Evolutionary conservation across 2,888 invertebrate genomes (phyloP), one percentile per base, ranked within the genome.

Genomic region (Linyphia triangularis): DNA sequence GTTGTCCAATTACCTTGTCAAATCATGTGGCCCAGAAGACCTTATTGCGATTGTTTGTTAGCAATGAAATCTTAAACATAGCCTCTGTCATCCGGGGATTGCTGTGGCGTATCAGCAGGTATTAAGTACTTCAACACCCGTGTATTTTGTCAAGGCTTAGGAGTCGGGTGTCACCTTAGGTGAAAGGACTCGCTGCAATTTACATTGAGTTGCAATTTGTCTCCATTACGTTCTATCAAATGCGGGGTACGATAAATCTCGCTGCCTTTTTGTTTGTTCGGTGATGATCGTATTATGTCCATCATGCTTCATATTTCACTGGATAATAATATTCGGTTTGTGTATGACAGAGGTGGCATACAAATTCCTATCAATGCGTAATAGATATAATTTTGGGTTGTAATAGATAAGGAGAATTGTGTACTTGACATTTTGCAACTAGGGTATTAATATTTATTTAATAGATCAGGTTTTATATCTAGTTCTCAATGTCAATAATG

Each of bases 1-100:
- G 26, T 81, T 81, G 83, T 73, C 72, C 83, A 83, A 83, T 83
- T 83, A 83, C 83, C 83, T 73, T 73, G 83, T 83, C 83, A 83
- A 83, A 73, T 43, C 73, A 26, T 69, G 51, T 30, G 59, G 13
- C 24, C 69, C 43, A 69, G 79, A 51, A 81, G 79, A 81, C 57
- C 70, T 79, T 79, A 79, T 40, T 59, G 70, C 83, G 63, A 83
- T 83, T 83, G 83, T 83, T 83, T 83, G 72, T 73, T 73, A 43
- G 73, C 61, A 73, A 43, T 83, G 83, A 83, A 43, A 83, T 73
- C 83, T 83, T 83, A 83, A 83, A 83, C 83, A 83, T 33, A 83
- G 83, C 37, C 33, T 83, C 73, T 83, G 83, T 83, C 83, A 83
- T 61, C 63, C 9, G 40, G 30, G 28, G 72, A 83, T 69, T 69